A percentile compares a stretch with the other conserved stretches of the same genome.
These are phyloP conservation scores for Lagopus muta DNA, from an alignment of 2,113 vertebrate species.

Conservation along the genomic window DNA sequence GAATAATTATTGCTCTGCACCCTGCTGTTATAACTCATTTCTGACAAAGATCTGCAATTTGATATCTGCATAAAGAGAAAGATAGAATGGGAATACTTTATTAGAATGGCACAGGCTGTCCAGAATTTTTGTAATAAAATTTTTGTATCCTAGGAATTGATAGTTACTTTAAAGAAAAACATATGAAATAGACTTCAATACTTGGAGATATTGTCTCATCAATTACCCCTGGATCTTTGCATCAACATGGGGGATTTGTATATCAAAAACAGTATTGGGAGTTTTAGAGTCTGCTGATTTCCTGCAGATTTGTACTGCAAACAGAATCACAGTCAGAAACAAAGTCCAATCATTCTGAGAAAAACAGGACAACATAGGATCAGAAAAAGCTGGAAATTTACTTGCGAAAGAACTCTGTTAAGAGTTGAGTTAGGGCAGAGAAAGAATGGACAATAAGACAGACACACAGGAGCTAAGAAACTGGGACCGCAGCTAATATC, in stretches of 20 bases:
- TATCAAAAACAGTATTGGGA: constrained; percentile 7
- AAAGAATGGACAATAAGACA: not conserved
- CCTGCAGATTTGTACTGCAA: constrained; percentile 11
- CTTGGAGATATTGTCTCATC: not conserved
- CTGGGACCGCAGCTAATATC: not conserved
- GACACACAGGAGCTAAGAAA: not conserved
- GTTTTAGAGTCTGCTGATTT: not conserved
- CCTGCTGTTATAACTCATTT: constrained; percentile 56
- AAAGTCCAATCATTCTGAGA: not conserved
- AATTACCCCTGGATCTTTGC: not conserved
- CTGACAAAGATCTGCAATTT: constrained; percentile 64
- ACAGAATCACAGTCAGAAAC: not conserved
- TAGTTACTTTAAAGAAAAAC: not conserved
- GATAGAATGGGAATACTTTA: constrained; percentile 27
- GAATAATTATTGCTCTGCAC: constrained; percentile 66
- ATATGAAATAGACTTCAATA: not conserved
- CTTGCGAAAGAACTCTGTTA: not conserved
- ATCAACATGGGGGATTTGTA: not conserved
- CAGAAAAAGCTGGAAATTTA: not conserved
- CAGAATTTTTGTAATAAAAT: constrained; percentile 8
- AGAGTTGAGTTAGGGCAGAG: not conserved
- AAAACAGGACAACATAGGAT: not conserved
- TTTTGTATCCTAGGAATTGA: not conserved
- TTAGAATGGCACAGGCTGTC: not conserved
- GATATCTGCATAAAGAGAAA: constrained; percentile 55